These are phyloP conservation scores for Dallia pectoralis DNA, from an alignment of 2,797 vertebrate species.

Conservation along the genomic window DNA sequence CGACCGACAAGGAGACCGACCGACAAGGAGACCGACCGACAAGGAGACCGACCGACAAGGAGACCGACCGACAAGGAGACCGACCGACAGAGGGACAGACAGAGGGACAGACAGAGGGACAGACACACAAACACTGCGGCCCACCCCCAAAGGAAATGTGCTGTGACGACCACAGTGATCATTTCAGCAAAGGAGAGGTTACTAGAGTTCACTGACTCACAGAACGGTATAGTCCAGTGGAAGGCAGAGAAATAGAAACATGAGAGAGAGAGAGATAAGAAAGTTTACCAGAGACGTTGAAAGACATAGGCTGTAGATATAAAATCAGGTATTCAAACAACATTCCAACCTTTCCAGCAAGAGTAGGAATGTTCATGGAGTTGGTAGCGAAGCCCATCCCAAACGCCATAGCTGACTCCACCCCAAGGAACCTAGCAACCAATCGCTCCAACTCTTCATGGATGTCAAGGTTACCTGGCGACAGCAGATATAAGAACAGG, in stretches of 20 bases:
- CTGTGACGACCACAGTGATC: background rate
- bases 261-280: slow-evolving; percentile 4
- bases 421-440: slow-evolving; percentile 88
- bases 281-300: background rate
- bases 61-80: no score
- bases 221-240: background rate
- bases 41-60: no score
- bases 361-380: slow-evolving; percentile 97
- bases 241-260: background rate
- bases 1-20: no score
- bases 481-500: background rate
- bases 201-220: background rate
- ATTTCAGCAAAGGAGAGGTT: background rate
- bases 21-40: no score
- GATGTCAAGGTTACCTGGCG: slow-evolving; percentile 89
- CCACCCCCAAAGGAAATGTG: slow-evolving; percentile 36
- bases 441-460: slow-evolving; percentile 90
- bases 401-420: slow-evolving; percentile 91
- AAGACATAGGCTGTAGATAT: background rate
- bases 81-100: no score
- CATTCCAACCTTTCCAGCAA: slow-evolving; percentile 86
- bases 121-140: no score
- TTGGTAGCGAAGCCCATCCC: slow-evolving; percentile 99
- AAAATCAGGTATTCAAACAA: background rate
- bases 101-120: no score